A percentile compares a stretch with the other conserved stretches of the same genome.
phyloP scores from a whole-genome alignment of 2,113 vertebrate genomes.

The Paracyprichromis sp. region DNA sequence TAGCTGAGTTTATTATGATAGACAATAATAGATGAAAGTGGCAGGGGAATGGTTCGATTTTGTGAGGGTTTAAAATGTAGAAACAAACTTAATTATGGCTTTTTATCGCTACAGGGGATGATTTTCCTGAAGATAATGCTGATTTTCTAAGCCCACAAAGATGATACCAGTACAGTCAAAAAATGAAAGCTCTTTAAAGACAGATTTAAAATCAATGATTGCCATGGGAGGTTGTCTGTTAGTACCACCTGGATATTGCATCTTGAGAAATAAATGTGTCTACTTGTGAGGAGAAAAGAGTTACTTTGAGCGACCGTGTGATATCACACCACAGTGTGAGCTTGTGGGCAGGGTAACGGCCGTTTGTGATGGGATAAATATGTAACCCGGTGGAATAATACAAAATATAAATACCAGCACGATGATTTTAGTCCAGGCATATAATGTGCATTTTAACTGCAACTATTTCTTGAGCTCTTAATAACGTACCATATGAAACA shows the following conservation, averaged over 20 bases:
- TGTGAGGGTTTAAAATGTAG: background rate
- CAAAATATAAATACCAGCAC: background rate
- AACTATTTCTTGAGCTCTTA: background rate
- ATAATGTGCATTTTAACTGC: background rate
- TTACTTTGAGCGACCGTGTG: background rate
- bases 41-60: background rate
- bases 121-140: background rate
- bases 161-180: background rate
- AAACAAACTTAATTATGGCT: background rate
- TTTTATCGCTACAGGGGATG: background rate
- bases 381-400: background rate
- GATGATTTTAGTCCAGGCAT: background rate
- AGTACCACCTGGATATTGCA: background rate
- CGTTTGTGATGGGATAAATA: background rate
- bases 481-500: background rate
- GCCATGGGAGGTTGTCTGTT: conserved; percentile 10
- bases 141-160: background rate
- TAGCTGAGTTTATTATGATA: background rate
- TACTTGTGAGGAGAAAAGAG: background rate
- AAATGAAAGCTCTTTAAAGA: conserved; percentile 9
- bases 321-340: background rate
- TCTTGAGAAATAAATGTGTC: conserved; percentile 22
- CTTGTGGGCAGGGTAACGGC: background rate
- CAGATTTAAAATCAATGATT: conserved; percentile 25
- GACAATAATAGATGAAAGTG: background rate